phyloP scores from a whole-genome alignment of 2,888 invertebrate genomes.

The Biston betularia region DNA sequence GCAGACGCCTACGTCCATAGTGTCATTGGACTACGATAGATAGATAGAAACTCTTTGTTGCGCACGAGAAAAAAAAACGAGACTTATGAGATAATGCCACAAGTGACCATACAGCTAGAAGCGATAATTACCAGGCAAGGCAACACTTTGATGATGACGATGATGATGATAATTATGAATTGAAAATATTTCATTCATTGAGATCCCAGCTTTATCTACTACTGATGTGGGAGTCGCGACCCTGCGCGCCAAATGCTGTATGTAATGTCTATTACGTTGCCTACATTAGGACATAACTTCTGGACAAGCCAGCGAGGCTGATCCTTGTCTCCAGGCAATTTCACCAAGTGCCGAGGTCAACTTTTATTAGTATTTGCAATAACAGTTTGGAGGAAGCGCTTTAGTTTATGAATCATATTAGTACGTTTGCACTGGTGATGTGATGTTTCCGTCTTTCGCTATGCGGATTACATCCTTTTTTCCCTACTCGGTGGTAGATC shows the following conservation, averaged over 20 bases:
- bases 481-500: too few species aligned
- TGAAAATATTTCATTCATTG: conserved; percentile 8
- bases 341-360: conserved; percentile 72
- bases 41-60: too few species aligned
- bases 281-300: conserved; percentile 55
- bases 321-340: conserved; percentile 70
- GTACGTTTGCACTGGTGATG: conserved; percentile 35
- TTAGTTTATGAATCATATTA: conserved; percentile 21
- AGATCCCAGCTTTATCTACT: conserved; percentile 39
- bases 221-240: conserved; percentile 62
- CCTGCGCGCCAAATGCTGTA: conserved; percentile 66
- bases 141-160: too few species aligned
- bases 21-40: too few species aligned
- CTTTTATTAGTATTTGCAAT: conserved; percentile 60
- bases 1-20: too few species aligned
- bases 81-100: too few species aligned
- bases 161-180: neutral
- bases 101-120: too few species aligned
- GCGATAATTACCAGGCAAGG: too few species aligned
- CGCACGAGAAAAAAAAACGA: too few species aligned
- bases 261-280: conserved; percentile 63
- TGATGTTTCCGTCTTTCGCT: conserved; percentile 23
- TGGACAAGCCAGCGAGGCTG: conserved; percentile 50
- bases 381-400: conserved; percentile 41
- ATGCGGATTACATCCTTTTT: neutral